Percentiles rank a stretch among this genome's conserved stretches.
Evolutionary conservation across 2,888 invertebrate genomes (phyloP).

Genomic region (Heteromyza rotundicornis): DNA sequence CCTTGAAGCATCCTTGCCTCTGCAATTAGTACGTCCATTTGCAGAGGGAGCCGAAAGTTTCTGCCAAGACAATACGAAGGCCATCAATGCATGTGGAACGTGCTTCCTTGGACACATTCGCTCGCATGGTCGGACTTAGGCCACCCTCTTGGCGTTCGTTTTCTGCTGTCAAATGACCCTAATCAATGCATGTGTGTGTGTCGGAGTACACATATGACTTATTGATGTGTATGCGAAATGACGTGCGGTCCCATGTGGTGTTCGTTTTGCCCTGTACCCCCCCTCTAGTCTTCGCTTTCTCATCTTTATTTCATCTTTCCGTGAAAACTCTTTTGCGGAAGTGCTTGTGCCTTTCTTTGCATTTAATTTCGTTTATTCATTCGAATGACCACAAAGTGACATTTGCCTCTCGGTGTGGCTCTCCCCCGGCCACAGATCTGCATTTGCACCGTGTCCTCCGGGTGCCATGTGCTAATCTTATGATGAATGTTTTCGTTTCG

Average conservation of each 20-base stretch:
- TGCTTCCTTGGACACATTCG: constrained; percentile 13
- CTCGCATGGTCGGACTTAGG: constrained; percentile 14
- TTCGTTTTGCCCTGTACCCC: constrained; percentile 26
- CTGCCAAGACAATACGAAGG: constrained; percentile 23
- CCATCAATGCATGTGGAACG: constrained; percentile 21
- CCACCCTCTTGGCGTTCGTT: not conserved
- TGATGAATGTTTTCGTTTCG: constrained; percentile 49
- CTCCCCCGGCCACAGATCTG: not conserved
- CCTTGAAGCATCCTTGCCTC: constrained; percentile 25
- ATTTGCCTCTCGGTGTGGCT: constrained; percentile 52
- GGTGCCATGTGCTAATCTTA: constrained; percentile 39
- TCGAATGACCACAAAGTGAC: constrained; percentile 59
- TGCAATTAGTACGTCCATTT: constrained; percentile 36
- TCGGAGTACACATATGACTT: constrained; percentile 35
- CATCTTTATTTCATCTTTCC: constrained; percentile 25
- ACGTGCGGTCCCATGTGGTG: constrained; percentile 50
- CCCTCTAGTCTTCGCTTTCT: constrained; percentile 2
- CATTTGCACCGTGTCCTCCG: constrained; percentile 24
- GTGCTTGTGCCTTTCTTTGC: constrained; percentile 36
- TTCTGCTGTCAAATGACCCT: constrained; percentile 50
- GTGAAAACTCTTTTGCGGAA: constrained; percentile 26
- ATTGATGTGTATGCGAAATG: constrained; percentile 42
- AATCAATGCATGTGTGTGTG: constrained; percentile 49
- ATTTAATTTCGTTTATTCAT: constrained; percentile 60
- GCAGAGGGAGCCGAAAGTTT: constrained; percentile 13